A percentile compares a stretch with the other conserved stretches of the same genome.
Conservation (phyloP, 2,797 vertebrate species). For the Falco berigora region DNA sequence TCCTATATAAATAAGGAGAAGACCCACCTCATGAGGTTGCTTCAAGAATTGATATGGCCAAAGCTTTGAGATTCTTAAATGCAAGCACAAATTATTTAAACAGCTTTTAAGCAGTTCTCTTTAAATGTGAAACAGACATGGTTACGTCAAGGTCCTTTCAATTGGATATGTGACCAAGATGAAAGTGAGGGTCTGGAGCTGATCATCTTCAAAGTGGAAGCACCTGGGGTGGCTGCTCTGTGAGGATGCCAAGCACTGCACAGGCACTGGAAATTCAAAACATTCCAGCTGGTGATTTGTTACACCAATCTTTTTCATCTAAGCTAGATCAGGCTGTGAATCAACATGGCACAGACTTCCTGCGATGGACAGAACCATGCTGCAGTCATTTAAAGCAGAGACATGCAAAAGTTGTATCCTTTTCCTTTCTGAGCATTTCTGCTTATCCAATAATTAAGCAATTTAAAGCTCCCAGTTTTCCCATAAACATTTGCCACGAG, state of each 20-base stretch:
- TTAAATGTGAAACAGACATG: background rate
- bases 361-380: background rate
- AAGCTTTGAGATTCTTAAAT: background rate
- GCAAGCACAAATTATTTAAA: background rate
- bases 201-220: slow-evolving; percentile 21
- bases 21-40: background rate
- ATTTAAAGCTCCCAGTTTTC: background rate
- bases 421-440: background rate
- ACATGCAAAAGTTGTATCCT: background rate
- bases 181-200: slow-evolving; percentile 13
- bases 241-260: background rate
- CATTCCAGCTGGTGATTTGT: background rate
- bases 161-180: background rate
- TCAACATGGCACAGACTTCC: background rate
- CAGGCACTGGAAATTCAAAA: background rate
- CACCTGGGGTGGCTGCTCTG: background rate
- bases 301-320: background rate
- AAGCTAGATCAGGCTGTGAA: background rate
- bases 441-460: background rate
- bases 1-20: background rate
- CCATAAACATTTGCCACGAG: background rate
- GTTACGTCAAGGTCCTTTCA: background rate
- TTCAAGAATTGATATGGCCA: background rate
- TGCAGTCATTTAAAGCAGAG: background rate
- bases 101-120: background rate